These are phyloP conservation scores for Hiodon alosoides DNA, from an alignment of 2,113 vertebrate genomes.

Conservation along the genomic window DNA sequence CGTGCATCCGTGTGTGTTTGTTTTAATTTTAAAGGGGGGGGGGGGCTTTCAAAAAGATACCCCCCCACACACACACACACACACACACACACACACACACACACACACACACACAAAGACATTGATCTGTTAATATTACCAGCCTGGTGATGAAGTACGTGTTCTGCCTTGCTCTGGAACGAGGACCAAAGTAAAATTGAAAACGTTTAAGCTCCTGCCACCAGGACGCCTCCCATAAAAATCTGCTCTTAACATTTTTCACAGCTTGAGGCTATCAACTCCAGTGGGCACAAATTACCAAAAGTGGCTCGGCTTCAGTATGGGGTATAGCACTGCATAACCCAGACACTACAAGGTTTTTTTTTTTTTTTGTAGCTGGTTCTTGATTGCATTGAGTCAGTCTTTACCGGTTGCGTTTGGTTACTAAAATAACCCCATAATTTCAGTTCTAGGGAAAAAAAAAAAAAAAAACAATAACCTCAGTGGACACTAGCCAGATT, in stretches of 20 bases:
- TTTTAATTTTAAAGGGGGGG: no score
- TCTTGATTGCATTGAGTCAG: neutral
- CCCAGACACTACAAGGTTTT: neutral
- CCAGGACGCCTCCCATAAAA: slow-evolving; percentile 12
- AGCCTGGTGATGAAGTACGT: no score
- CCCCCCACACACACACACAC: no score
- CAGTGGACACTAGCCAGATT: slow-evolving; percentile 25
- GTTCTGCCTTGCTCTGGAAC: no score
- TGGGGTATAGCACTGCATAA: neutral
- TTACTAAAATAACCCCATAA: no score
- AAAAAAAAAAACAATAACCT: slow-evolving; percentile 33
- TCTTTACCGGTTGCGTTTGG: neutral
- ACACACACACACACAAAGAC: no score
- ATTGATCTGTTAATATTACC: no score
- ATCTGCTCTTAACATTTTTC: slow-evolving; percentile 3
- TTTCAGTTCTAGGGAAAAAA: neutral
- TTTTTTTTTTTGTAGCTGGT: slow-evolving; percentile 1
- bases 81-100: no score
- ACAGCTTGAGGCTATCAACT: slow-evolving; percentile 21
- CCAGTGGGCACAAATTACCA: slow-evolving; percentile 28
- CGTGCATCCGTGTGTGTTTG: no score
- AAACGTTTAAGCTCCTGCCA: neutral
- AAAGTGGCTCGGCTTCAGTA: slow-evolving; percentile 28
- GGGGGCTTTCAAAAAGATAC: neutral
- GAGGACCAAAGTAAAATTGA: neutral